Conservation (phyloP, 1,140 invertebrate genomes). For the Magallana gigas region DNA sequence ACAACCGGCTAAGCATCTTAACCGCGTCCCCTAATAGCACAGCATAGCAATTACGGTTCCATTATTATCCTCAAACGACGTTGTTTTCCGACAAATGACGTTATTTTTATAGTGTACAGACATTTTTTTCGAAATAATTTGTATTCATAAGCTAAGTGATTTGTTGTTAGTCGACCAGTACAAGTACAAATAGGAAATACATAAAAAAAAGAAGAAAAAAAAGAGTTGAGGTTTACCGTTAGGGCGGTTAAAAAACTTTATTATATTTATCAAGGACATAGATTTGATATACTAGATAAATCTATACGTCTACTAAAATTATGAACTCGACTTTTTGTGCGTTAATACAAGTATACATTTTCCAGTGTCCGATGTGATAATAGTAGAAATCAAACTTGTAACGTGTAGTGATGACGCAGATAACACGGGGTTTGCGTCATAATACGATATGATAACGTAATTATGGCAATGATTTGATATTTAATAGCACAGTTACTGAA, state of each 20-base stretch:
- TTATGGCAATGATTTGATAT: no score
- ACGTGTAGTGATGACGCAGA: no score
- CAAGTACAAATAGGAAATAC: background rate
- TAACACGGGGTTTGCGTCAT: no score
- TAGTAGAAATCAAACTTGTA: no score
- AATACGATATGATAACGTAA: no score
- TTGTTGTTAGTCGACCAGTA: background rate
- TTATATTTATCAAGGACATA: background rate
- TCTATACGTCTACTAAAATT: no score
- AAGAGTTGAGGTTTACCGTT: background rate
- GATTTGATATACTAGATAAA: background rate
- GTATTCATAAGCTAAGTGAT: background rate
- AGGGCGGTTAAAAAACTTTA: background rate
- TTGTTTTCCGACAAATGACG: slow-evolving; percentile 27
- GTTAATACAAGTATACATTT: no score
- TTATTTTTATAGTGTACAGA: slow-evolving; percentile 17
- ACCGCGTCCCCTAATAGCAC: background rate
- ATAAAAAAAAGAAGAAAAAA: background rate
- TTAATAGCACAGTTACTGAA: no score
- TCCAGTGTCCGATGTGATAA: no score
- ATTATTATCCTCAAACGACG: slow-evolving; percentile 10
- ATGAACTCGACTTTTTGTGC: no score
- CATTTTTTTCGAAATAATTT: background rate
- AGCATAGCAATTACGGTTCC: background rate
- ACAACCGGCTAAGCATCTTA: background rate